phyloP scores from a whole-genome alignment of 2,113 vertebrate genomes.

The Ifrita kowaldi region DNA sequence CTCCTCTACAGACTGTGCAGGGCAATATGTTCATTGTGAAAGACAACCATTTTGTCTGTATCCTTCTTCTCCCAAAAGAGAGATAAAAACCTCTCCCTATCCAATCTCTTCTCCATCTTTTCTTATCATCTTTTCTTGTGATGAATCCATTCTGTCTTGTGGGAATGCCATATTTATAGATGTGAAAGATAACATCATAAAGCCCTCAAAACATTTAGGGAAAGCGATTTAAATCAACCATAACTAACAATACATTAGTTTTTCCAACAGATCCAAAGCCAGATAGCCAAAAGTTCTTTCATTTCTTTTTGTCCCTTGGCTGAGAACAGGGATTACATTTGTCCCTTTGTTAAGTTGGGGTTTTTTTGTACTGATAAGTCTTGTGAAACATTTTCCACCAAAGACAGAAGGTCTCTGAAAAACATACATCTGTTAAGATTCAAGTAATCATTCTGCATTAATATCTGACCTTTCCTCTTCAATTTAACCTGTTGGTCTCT shows the following conservation, averaged over 20 bases:
- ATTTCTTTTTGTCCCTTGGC: not conserved
- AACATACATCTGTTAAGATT: not conserved
- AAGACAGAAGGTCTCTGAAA: not conserved
- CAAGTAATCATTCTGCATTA: not conserved
- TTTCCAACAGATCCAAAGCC: not conserved
- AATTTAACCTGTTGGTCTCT: not conserved
- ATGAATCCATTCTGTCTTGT: not conserved
- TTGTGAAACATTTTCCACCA: not conserved
- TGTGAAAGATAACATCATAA: not conserved
- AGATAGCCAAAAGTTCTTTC: not conserved
- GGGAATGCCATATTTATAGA: not conserved
- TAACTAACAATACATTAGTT: not conserved
- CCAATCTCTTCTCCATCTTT: not conserved
- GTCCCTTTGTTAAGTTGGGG: not conserved
- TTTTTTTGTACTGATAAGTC: fast-evolving
- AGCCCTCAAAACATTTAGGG: not conserved
- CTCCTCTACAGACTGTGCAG: not conserved
- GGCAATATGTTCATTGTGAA: not conserved
- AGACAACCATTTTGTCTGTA: not conserved
- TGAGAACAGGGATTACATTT: not conserved
- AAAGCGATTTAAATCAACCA: not conserved
- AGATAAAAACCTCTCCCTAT: not conserved
- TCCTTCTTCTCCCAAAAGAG: not conserved
- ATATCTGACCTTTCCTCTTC: not conserved
- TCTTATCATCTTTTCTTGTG: not conserved